phyloP scores from a whole-genome alignment of 92 coral and sea anemone species.

The Actinernus sp. region DNA sequence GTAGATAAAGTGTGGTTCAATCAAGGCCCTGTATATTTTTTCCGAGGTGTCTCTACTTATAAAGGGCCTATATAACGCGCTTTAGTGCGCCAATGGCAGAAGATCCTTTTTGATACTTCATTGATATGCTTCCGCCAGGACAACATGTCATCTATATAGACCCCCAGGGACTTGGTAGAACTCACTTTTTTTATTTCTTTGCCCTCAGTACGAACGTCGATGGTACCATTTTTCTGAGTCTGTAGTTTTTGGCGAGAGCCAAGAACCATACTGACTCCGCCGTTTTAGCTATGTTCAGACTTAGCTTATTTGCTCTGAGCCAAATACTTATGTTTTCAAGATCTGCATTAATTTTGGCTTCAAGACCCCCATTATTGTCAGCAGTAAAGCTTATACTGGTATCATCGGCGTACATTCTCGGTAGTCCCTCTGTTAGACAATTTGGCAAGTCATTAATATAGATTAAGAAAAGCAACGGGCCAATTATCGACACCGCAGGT shows the following conservation, averaged over 20 bases:
- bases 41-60: not conserved
- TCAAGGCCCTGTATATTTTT: not conserved
- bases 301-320: conserved; percentile 47
- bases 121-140: conserved; percentile 30
- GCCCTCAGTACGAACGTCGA: not conserved
- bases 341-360: conserved; percentile 23
- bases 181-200: conserved; percentile 1
- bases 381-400: conserved; percentile 15
- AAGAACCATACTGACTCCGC: conserved; percentile 34
- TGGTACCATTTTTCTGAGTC: not conserved
- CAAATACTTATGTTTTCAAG: conserved; percentile 23
- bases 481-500: conserved; percentile 21
- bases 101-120: conserved; percentile 19
- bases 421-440: conserved; percentile 23
- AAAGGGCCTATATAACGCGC: conserved; percentile 32
- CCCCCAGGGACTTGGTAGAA: conserved; percentile 8
- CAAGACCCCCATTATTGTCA: conserved; percentile 6
- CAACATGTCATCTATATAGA: not conserved
- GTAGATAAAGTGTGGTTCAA: not conserved
- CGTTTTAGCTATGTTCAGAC: conserved; percentile 53
- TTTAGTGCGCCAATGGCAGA: conserved; percentile 40
- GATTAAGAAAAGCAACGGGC: conserved; percentile 31
- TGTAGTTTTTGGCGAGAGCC: conserved; percentile 4
- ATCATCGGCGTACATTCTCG: conserved; percentile 51
- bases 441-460: conserved; percentile 43